Evolutionary conservation across 2,888 invertebrate species (phyloP), one percentile per base, ranked within the genome.

Genomic region (Hedychridium roseum): DNA sequence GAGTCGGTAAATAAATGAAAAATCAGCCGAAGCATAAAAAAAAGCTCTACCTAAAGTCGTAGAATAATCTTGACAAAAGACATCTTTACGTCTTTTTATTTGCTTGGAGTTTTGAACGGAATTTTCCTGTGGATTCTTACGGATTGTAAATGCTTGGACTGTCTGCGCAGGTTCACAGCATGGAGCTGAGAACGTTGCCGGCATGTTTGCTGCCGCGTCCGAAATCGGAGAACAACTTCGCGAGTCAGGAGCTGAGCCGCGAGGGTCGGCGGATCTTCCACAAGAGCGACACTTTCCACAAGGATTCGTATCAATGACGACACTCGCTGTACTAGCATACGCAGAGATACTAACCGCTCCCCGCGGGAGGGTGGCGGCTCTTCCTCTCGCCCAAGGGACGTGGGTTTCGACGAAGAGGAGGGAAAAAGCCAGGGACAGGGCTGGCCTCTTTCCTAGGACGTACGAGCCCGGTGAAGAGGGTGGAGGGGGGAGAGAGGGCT

Each of bases 221-320:
- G 70, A 90, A 91, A 80, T 91, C 91, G 54, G 91, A 92, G 79
- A 90, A 88, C 82, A 91, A 91, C 81, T 90, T 91, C 80, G 84
- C 87, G 30, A 83, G 85, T 64, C 80, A 84, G 68, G 83, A 83
- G 68, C 80, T 83, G 68, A 82, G 84, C 68, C 80, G 78, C 46
- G 79, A 77, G 61, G 77, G 79, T 27, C 76, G 80, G 43, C 74
- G 77, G 45, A 71, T 86, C 74, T 89, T 89, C 82, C 89, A 89
- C 83, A 89, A 89, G 82, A 89, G 89, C 76, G 89, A 90, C 81
- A 89, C 89, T 70, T 88, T 89, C 81, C 87, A 88, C 81, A 88
- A 88, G 82, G 84, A 85, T 71, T 81, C 83, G 69, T 84, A 84
- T 78, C 89, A 89, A 84, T 89, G 89, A 89, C 85, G 87, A 82